phyloP scores from a whole-genome alignment of 2,888 invertebrate genomes.

The Lithophane leautieri region DNA sequence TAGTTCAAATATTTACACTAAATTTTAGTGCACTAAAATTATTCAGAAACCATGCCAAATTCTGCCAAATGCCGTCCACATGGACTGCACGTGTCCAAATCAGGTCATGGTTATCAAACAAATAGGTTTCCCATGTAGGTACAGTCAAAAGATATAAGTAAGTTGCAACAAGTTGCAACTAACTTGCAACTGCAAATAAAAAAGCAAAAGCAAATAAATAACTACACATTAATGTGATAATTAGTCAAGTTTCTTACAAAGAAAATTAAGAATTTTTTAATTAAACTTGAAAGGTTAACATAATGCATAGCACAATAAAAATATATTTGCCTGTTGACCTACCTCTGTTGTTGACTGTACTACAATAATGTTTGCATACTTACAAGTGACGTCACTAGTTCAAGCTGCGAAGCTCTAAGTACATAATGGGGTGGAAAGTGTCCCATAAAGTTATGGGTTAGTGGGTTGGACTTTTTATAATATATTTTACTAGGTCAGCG shows the following conservation, averaged over 20 bases:
- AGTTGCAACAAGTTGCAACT: no score
- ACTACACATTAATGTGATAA: no score
- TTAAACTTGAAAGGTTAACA: no score
- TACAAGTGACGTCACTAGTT: conserved; percentile 41
- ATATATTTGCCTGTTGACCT: not conserved
- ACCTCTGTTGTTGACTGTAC: conserved; percentile 3
- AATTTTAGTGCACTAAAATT: conserved; percentile 15
- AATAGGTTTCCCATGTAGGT: conserved; percentile 34
- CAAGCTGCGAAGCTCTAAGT: conserved; percentile 15
- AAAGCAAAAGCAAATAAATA: no score
- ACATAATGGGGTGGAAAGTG: conserved; percentile 50
- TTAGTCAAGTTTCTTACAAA: no score
- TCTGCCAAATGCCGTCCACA: conserved; percentile 11
- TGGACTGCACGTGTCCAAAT: conserved; percentile 39
- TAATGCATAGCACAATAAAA: not conserved
- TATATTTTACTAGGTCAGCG: conserved; percentile 12
- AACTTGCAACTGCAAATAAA: no score
- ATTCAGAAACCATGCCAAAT: conserved; percentile 26
- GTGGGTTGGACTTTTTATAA: conserved; percentile 7
- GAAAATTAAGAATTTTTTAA: no score
- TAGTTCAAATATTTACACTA: conserved; percentile 34
- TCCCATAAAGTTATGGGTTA: conserved; percentile 28
- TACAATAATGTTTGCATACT: conserved; percentile 7
- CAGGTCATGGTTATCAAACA: conserved; percentile 46
- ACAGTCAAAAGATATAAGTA: not conserved